Base-by-base conservation (phyloP, 1,140 invertebrate species). In the Akabosia matsudoensis region DNA sequence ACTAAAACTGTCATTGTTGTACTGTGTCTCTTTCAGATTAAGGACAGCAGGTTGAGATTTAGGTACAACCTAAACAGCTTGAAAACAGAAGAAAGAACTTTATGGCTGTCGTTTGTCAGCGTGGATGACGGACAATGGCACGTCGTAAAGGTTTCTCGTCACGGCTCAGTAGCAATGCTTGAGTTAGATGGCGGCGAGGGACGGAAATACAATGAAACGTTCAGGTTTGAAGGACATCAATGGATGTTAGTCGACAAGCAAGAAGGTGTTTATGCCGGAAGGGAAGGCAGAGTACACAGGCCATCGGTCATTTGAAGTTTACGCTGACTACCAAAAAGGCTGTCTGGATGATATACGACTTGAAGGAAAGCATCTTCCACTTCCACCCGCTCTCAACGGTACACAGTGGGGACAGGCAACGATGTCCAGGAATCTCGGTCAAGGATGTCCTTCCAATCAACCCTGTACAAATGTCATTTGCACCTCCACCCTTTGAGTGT, bases 51-150 rank as follows among this genome's bases (percentile, higher is more conserved):
- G 77, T 86, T 98, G 26, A 91, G 94, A 80, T 97, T 97, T 87
- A 88, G 93, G 72, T 99, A 93, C 83, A 97, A 98, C 85, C 84
- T 98, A 16, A 97, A 97, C 83, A 96, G 93, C 31, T 85, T 95
- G 78, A 88, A 93, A 77, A 92, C 93, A 10, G 93, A 96, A 85
- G 93, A 97, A 85, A 89, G 90, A 82, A 92, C 95, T 83, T 90
- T 98, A 74, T 96, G 94, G 91, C 86, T 99, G 14, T 94, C 92
- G 74, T 90, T 93, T 33, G 91, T 97, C 18, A 89, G 91, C 1
- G 95, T 97, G 0, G 94, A 96, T 83, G 96, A 99, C 86, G 97
- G 97, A 14, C 95, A 97, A 82, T 98, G 97, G 97, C 97, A 99
- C 84, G 93, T 93, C 10, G 95, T 96, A 0, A 89, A 92, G 79